phyloP scores from a whole-genome alignment of 1,140 invertebrate genomes.

The Heliothis subflexa region DNA sequence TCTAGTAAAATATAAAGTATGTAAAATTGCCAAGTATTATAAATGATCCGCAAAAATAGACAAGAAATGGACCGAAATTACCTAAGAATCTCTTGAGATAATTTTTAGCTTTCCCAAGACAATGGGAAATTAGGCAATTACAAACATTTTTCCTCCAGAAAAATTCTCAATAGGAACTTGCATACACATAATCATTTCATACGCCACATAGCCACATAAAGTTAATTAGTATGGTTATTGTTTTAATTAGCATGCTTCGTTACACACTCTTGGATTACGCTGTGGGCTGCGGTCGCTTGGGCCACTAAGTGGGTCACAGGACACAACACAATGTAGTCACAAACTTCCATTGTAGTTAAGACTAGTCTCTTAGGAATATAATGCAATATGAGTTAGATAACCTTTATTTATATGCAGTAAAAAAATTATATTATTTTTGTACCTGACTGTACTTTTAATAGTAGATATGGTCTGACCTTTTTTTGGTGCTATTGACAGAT shows the following conservation, averaged over 20 bases:
- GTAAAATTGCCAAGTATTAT: too few species aligned
- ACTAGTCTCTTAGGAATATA: not conserved
- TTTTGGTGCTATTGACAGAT: too few species aligned
- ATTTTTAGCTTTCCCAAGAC: too few species aligned
- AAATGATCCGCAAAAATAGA: too few species aligned
- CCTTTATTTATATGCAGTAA: too few species aligned
- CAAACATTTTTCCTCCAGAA: not conserved
- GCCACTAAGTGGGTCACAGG: not conserved
- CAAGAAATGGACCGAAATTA: too few species aligned
- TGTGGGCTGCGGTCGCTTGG: not conserved
- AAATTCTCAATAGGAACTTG: not conserved
- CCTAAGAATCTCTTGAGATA: too few species aligned
- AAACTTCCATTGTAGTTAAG: constrained; percentile 9
- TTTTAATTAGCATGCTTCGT: constrained; percentile 24
- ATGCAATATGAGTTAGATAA: too few species aligned
- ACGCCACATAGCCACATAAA: constrained; percentile 8
- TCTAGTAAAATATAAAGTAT: too few species aligned
- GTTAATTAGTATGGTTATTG: constrained; percentile 25
- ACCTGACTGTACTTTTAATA: too few species aligned
- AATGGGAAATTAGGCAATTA: not conserved
- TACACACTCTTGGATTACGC: constrained; percentile 11
- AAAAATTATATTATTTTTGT: too few species aligned
- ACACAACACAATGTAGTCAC: constrained; percentile 6
- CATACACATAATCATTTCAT: not conserved
- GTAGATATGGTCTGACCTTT: too few species aligned